Evolutionary conservation across 1,140 invertebrate genomes (phyloP), one percentile per base, ranked within the genome.

Genomic region (Nylanderia fulva): DNA sequence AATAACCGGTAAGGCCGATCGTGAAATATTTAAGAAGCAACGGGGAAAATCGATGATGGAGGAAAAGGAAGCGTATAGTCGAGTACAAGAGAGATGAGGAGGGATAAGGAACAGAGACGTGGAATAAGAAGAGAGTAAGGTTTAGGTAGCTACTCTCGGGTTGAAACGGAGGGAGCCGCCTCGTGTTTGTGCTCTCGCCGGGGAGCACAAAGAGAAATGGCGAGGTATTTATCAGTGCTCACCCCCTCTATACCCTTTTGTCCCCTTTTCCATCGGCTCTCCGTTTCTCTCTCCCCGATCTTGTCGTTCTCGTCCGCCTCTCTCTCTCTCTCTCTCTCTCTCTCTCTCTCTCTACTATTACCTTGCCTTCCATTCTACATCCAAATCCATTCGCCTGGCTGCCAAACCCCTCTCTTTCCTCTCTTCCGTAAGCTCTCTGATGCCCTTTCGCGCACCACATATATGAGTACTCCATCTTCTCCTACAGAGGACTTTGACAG

Each of bases 141-240:
- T 91, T 91, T 91, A 91, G 90, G 90, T 91, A 91, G 87, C 88
- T 90, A 88, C 88, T 90, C 88, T 91, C 85, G 79, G 88, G 88
- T 45, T 89, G 86, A 87, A 90, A 90, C 86, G 88, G 77, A 87
- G 89, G 89, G 89, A 90, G 88, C 88, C 91, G 89, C 92, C 91
- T 90, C 93, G 92, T 94, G 93, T 95, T 95, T 94, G 93, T 93
- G 93, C 93, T 94, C 94, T 94, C 93, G 93, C 94, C 93, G 92
- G 90, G 90, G 90, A 90, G 90, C 90, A 90, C 90, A 90, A 90
- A 90, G 90, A 90, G 90, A 90, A 90, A 90, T 90, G 90, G 90
- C 90, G 87, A 88, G 86, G 89, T 95, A 95, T 95, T 95, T 95
- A 95, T 95, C 94, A 94, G 94, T 92, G 93, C 90, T 90, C 88